Evolutionary conservation across 2,888 invertebrate genomes (phyloP), one percentile per base, ranked within the genome.

Genomic region (Blastobasis adustella): DNA sequence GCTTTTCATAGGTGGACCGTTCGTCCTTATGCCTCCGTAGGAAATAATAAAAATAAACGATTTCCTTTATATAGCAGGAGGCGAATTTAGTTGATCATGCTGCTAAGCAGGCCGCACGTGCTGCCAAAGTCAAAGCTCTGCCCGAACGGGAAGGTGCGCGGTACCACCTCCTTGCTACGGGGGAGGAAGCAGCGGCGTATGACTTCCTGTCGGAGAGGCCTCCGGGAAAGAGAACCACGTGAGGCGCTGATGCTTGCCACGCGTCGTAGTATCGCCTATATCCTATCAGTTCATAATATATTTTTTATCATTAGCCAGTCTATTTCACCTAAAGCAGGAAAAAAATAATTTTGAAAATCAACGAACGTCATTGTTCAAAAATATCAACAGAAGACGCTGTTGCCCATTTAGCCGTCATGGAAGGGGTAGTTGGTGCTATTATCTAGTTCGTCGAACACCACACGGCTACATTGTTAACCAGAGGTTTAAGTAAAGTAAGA

Each of bases 221-320:
- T 0, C 59, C 58, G 0, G 59, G 58, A 1, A 71, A 68, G 47
- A 65, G 55, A 37, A 67, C 67, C 0, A 67, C 54, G 69, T 67
- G 51, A 45, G 37, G 39, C 37, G 9, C 37, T 45, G 36, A n/a
- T 37, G 23, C 43, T 38, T 39, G 10, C 49, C 36, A 23, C 48
- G n/a, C 6, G 42, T 36, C n/a, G 38, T 41, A 23, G 49, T 41
- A 8, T 37, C 43, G 9, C 40, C 40, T 44, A 44, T 10, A 44
- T 44, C 10, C 44, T 10, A 5, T 44, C 6, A 44, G 10, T 10
- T 44, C 10, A 5, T 44, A 9, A 10, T 10, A 6, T 10, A 4
- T 10, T n/a, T 10, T 10, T 10, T 44, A 6, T 10, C n/a, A 10
- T 6, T 4, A 10, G 10, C 10, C 6, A 5, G 44, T 5, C 10